Conservation (phyloP, 2,797 vertebrate species). For the Danio jaintianensis region DNA sequence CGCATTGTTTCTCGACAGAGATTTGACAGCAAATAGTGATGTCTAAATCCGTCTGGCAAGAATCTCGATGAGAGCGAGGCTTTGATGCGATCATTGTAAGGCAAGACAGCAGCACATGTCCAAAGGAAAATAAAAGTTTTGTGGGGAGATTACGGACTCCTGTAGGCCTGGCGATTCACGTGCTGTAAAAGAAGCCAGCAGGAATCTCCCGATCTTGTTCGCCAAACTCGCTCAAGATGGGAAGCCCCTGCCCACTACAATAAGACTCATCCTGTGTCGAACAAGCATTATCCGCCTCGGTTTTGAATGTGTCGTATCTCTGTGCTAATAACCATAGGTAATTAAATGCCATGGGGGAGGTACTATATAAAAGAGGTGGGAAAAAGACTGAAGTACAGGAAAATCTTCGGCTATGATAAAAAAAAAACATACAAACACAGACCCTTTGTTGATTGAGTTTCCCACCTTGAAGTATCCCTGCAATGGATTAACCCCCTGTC, state of each 20-base stretch:
- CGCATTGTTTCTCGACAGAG: slow-evolving; percentile 70
- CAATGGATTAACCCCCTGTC: slow-evolving; percentile 76
- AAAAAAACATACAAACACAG: slow-evolving; percentile 42
- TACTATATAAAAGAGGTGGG: slow-evolving; percentile 37
- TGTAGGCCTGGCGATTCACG: slow-evolving; percentile 78
- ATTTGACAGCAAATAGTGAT: slow-evolving; percentile 73
- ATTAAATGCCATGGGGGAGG: slow-evolving; percentile 52
- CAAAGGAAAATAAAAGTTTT: slow-evolving; percentile 72
- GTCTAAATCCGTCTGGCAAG: slow-evolving; percentile 69
- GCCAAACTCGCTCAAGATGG: slow-evolving; percentile 68
- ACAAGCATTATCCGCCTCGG: slow-evolving; percentile 66
- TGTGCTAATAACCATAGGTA: slow-evolving; percentile 56
- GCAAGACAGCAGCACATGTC: slow-evolving; percentile 69
- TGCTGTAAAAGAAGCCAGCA: slow-evolving; percentile 81
- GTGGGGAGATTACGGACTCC: slow-evolving; percentile 81
- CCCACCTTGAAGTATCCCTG: slow-evolving; percentile 74
- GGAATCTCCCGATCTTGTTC: slow-evolving; percentile 75
- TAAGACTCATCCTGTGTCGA: slow-evolving; percentile 71
- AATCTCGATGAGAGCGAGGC: slow-evolving; percentile 64
- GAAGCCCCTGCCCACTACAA: slow-evolving; percentile 68
- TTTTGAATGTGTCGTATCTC: slow-evolving; percentile 34
- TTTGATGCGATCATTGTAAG: slow-evolving; percentile 70
- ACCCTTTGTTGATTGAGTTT: slow-evolving; percentile 71
- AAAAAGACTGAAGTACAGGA: slow-evolving; percentile 43
- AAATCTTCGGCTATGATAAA: slow-evolving; percentile 46